phyloP scores from a whole-genome alignment of 2,888 invertebrate species.

The Polyploca ridens region DNA sequence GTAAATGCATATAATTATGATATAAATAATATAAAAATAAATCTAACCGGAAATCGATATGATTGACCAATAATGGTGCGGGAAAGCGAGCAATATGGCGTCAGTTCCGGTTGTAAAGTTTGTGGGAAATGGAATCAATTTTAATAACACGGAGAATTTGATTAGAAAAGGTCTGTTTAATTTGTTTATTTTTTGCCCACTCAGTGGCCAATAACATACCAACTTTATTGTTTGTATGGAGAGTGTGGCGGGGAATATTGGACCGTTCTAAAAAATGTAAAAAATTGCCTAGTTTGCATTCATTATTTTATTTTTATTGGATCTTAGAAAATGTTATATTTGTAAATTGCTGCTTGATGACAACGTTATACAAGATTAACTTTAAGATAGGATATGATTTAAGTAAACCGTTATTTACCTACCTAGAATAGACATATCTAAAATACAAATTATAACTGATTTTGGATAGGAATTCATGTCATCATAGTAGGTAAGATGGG shows the following conservation, averaged over 20 bases:
- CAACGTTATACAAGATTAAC: no score
- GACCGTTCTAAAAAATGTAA: background rate
- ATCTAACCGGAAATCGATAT: conserved; percentile 66
- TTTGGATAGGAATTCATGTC: no score
- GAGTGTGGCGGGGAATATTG: conserved; percentile 8
- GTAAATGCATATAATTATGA: background rate
- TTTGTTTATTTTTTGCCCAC: conserved; percentile 35
- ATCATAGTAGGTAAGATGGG: background rate
- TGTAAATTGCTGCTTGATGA: no score
- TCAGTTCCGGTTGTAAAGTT: conserved; percentile 55
- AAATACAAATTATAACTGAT: background rate
- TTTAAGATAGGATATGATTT: no score
- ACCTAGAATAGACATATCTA: no score
- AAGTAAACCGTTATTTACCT: no score
- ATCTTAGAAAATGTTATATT: no score
- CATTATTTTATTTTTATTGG: no score
- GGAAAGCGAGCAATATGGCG: conserved; percentile 75
- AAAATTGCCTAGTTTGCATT: no score
- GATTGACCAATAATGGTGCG: conserved; percentile 66
- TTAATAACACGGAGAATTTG: conserved; percentile 55
- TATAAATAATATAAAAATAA: conserved; percentile 9
- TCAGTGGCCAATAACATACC: background rate
- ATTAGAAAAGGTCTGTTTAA: conserved; percentile 46
- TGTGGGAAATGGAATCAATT: conserved; percentile 51
- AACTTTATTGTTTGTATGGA: conserved; percentile 25